Evolutionary conservation across 2,888 invertebrate genomes (phyloP), one percentile per base, ranked within the genome.

Genomic region (Spodoptera littoralis): DNA sequence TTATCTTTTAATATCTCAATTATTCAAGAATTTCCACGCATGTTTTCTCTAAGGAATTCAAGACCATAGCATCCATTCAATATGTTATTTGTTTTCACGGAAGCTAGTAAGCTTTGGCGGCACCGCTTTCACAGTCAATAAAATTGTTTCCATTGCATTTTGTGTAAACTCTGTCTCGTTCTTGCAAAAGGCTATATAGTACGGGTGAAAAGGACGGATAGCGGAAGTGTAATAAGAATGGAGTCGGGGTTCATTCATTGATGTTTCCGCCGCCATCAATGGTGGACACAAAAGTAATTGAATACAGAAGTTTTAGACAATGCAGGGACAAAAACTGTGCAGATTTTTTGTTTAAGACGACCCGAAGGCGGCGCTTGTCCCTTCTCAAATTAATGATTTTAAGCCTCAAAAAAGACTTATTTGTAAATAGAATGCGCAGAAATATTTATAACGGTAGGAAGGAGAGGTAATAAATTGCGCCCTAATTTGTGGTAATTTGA

Each of bases 141-240:
- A 65, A 63, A 84, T 84, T 84, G 84, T 86, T 85, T 84, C 79
- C 83, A 82, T 83, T 84, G 81, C 82, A 80, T 76, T 70, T 72
- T 64, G 77, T 80, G 65, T 79, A 70, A 77, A 76, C 22, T 65
- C 70, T 69, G 43, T 88, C 87, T 83, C 84, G 76, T 62, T 86
- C 81, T 43, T 65, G 67, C 75, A 47, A 62, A 55, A 41, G 48
- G 64, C 63, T 68, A 61, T 67, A 58, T 53, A 18, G 42, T 13
- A 73, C 60, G 84, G 66, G 83, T 67, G 84, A 90, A 73, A 87
- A 84, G 81, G 90, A 90, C 69, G 71, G 84, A 84, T 76, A 82
- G 87, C 89, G 92, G 92, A 92, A 92, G 85, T 85, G 65, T 74
- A 84, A 84, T 83, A 87, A 90, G 90, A 91, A 90, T 90, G 89